Percentiles rank a stretch among this genome's conserved stretches.
Evolutionary conservation across 2,113 vertebrate species (phyloP).

Genomic region (Pavo muticus): DNA sequence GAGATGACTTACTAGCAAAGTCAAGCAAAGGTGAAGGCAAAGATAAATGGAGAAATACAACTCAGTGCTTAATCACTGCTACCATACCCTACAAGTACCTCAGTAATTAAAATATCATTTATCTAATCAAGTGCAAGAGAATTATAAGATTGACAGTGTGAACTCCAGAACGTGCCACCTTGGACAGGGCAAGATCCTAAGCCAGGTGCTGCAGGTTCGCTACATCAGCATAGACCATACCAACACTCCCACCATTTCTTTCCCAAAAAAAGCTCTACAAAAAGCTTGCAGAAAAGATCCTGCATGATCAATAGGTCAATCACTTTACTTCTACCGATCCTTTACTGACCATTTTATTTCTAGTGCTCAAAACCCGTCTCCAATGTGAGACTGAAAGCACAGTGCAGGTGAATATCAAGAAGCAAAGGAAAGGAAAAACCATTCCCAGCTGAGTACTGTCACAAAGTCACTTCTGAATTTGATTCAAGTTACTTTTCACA

Average conservation of each 20-base stretch:
- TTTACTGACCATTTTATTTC: not conserved
- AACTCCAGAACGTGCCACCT: not conserved
- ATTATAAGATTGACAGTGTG: fast-evolving
- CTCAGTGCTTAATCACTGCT: not conserved
- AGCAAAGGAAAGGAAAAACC: not conserved
- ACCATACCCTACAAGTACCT: not conserved
- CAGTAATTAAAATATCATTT: not conserved
- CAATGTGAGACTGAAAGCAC: not conserved
- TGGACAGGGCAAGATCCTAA: not conserved
- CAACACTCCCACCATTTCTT: not conserved
- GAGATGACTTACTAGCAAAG: conserved; percentile 7
- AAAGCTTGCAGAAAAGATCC: not conserved
- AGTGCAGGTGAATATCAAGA: not conserved
- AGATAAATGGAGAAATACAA: not conserved
- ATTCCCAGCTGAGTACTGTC: not conserved
- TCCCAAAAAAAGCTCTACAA: not conserved
- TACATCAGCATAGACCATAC: not conserved
- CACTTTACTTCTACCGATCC: not conserved
- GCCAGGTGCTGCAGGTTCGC: not conserved
- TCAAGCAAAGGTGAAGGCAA: not conserved
- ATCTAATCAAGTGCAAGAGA: not conserved
- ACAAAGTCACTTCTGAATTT: not conserved
- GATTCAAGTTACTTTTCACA: not conserved
- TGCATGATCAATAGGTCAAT: not conserved
- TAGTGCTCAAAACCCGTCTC: not conserved